These are phyloP conservation scores for Temnopleurus reevesii DNA, from an alignment of 53 echinoderm and acorn worm species.

Conservation along the genomic window DNA sequence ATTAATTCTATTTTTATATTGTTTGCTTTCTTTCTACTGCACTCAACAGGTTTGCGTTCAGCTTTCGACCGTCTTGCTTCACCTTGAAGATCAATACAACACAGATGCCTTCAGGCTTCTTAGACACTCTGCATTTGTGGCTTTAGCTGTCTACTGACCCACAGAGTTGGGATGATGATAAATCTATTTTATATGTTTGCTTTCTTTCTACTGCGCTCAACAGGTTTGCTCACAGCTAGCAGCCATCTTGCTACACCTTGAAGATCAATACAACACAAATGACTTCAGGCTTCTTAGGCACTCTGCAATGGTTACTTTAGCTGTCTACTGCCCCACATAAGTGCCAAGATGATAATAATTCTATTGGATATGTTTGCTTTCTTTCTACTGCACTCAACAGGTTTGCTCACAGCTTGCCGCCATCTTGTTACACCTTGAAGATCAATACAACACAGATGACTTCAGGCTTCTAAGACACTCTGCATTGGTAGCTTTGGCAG, in stretches of 20 bases:
- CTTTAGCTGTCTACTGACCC: constrained; percentile 74
- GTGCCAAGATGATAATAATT: too few species aligned
- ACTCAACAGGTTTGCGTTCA: constrained; percentile 74
- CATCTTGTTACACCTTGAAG: constrained; percentile 86
- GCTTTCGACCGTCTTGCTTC: constrained; percentile 67
- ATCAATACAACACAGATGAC: constrained; percentile 73
- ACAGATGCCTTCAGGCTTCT: constrained; percentile 69
- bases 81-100: constrained; percentile 79
- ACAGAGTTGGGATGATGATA: too few species aligned
- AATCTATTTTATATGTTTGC: too few species aligned
- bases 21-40: too few species aligned
- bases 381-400: too few species aligned
- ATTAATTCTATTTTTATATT: too few species aligned
- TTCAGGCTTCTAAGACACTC: constrained; percentile 71
- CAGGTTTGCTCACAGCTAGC: constrained; percentile 69
- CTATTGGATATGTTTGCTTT: too few species aligned
- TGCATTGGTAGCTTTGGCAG: constrained; percentile 77
- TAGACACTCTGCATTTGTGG: constrained; percentile 79
- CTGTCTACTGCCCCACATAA: constrained; percentile 80
- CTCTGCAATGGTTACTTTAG: constrained; percentile 78
- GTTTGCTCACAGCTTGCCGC: constrained; percentile 61
- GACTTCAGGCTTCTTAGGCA: constrained; percentile 67
- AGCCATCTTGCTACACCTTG: constrained; percentile 81
- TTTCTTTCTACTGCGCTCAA: too few species aligned
- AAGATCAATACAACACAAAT: constrained; percentile 78